phyloP scores from a whole-genome alignment of 92 coral and sea anemone species.

The Palythoa caribaeorum region DNA sequence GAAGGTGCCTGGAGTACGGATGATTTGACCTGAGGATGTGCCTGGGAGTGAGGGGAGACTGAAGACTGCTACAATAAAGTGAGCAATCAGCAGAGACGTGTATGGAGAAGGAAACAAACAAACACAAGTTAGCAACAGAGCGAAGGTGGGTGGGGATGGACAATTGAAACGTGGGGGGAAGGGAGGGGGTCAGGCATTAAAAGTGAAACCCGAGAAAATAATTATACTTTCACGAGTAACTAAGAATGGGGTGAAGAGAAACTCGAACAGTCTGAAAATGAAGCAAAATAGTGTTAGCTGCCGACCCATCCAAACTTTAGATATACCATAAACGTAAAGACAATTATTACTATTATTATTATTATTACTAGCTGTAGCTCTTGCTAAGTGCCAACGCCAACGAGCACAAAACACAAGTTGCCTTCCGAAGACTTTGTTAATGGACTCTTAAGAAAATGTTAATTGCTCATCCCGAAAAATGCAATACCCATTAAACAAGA shows the following conservation, averaged over 20 bases:
- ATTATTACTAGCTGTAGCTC: too few species aligned
- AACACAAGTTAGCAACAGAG: constrained; percentile 42
- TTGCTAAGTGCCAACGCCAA: too few species aligned
- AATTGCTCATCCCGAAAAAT: too few species aligned
- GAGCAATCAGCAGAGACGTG: constrained; percentile 86
- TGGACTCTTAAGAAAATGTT: too few species aligned
- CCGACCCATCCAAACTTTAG: not conserved
- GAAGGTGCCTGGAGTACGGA: constrained; percentile 40
- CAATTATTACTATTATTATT: too few species aligned
- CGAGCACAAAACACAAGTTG: too few species aligned
- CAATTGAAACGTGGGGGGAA: not conserved
- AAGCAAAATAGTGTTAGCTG: constrained; percentile 32
- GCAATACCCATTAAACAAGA: too few species aligned
- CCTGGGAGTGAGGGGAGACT: constrained; percentile 71
- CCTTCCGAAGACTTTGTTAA: too few species aligned
- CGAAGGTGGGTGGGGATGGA: not conserved
- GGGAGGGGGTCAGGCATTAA: not conserved
- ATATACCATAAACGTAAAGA: too few species aligned
- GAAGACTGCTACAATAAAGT: constrained; percentile 87
- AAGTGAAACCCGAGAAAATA: not conserved
- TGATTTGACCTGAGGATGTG: constrained; percentile 43
- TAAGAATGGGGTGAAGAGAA: not conserved
- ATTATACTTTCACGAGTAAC: not conserved
- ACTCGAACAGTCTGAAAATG: constrained; percentile 15
- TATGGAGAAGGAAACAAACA: constrained; percentile 71